Conservation (phyloP, 2,888 invertebrate genomes). For the Leptopilina drosophilae region DNA sequence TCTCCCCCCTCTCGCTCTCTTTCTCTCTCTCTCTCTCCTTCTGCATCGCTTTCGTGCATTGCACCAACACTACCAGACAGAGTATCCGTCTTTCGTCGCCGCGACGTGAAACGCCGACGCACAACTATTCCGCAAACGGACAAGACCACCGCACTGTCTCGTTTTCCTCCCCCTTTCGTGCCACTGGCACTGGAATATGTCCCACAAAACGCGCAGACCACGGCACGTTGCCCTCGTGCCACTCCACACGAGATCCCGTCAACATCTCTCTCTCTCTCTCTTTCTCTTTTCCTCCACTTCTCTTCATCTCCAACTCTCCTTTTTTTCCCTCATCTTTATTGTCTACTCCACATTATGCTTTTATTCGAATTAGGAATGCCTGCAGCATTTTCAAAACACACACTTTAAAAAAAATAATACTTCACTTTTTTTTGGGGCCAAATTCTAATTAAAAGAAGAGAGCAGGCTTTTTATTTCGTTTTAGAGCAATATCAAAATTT, state of each 20-base stretch:
- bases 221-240: conserved; percentile 53
- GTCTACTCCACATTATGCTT: neutral
- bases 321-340: conserved; percentile 45
- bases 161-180: conserved; percentile 38
- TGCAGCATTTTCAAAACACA: conserved; percentile 27
- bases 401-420: neutral
- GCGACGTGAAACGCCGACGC: conserved; percentile 49
- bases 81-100: conserved; percentile 39
- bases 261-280: conserved; percentile 42
- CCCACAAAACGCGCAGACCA: conserved; percentile 38
- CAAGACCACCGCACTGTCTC: conserved; percentile 36
- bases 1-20: neutral
- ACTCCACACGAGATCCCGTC: conserved; percentile 34
- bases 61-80: conserved; percentile 13
- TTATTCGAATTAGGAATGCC: conserved; percentile 54
- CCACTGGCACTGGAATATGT: conserved; percentile 40
- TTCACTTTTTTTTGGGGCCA: too few relatives aligned
- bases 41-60: conserved; percentile 20
- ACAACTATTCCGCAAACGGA: conserved; percentile 49
- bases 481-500: too few relatives aligned
- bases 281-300: conserved; percentile 36
- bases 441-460: too few relatives aligned
- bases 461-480: too few relatives aligned
- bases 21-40: neutral
- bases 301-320: conserved; percentile 24